Base-by-base conservation (phyloP, 1,140 invertebrate genomes). In the Scaptomyza pallida region DNA sequence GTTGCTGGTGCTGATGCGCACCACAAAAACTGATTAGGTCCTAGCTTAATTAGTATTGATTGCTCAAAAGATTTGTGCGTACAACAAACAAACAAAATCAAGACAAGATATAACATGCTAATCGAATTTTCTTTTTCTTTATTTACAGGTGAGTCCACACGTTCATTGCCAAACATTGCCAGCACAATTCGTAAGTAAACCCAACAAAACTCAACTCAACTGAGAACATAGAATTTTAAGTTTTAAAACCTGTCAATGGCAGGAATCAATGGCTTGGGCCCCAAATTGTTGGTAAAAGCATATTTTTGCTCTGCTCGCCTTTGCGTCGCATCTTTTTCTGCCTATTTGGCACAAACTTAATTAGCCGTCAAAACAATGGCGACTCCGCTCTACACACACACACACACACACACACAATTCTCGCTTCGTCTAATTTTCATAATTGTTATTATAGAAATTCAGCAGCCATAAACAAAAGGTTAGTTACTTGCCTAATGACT, bases 401-500 rank as follows among this genome's bases (percentile, higher is more conserved):
- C 15, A 26, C 21, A 26, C 21, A 19, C 13, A 41, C 10, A 21
- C 12, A 13, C 43, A 21, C 30, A 43, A 37, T 9, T 23, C 26
- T 45, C 45, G 72, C 52, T 44, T 48, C 17, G 82, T 56, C 86
- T 89, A 89, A 89, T 89, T 89, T 89, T 89, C 77, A 89, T 89
- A 89, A 89, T 89, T 89, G 78, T 89, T 89, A 89, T 89, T 89
- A 81, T 86, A 88, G 82, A 89, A 89, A 86, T 89, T 81, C 65
- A 89, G 81, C 68, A 74, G 70, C 74, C 75, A 89, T 85, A 89
- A 89, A 89, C 77, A 89, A 89, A 86, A 80, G 76, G 85, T 89
- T 85, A 85, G 82, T 88, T 86, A 86, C 82, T 86, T 69, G 82
- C 82, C 82, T 86, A 86, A 86, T 86, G 81, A 86, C 82, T 86